Percentiles rank a stretch among this genome's conserved stretches.
These are phyloP conservation scores for Drosophila phalerata DNA, from an alignment of 2,888 invertebrate species.

Conservation along the genomic window DNA sequence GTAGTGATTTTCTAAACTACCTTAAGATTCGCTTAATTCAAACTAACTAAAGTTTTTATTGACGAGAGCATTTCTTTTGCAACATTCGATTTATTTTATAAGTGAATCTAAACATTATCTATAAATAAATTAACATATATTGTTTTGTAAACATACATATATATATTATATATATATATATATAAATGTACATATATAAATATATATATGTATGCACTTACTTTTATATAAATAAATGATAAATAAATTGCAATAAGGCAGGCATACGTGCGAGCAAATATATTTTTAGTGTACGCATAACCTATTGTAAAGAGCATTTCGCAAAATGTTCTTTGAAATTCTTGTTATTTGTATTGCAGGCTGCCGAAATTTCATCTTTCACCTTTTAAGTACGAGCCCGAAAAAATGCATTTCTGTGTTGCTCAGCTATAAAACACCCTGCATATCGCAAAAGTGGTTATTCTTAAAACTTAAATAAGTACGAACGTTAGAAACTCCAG, in stretches of 20 bases:
- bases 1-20: conserved; percentile 59
- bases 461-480: not conserved
- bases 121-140: conserved; percentile 44
- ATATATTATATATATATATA: conserved; percentile 30
- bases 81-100: conserved; percentile 65
- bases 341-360: conserved; percentile 53
- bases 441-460: not conserved
- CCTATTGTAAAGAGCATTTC: conserved; percentile 67
- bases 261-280: conserved; percentile 35
- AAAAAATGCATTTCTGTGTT: conserved; percentile 8
- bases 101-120: conserved; percentile 70
- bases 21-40: conserved; percentile 84
- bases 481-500: not conserved
- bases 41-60: conserved; percentile 79
- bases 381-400: conserved; percentile 46
- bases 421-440: conserved; percentile 11
- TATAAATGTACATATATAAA: conserved; percentile 28
- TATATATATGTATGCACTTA: conserved; percentile 24
- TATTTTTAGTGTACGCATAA: conserved; percentile 72
- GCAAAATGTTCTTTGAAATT: conserved; percentile 54
- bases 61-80: conserved; percentile 61
- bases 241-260: conserved; percentile 43
- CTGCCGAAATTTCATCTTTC: conserved; percentile 56
- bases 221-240: conserved; percentile 40
- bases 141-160: conserved; percentile 33